Evolutionary conservation across 1,140 invertebrate species (phyloP), one percentile per base, ranked within the genome.

Genomic region (Ladona fulva): DNA sequence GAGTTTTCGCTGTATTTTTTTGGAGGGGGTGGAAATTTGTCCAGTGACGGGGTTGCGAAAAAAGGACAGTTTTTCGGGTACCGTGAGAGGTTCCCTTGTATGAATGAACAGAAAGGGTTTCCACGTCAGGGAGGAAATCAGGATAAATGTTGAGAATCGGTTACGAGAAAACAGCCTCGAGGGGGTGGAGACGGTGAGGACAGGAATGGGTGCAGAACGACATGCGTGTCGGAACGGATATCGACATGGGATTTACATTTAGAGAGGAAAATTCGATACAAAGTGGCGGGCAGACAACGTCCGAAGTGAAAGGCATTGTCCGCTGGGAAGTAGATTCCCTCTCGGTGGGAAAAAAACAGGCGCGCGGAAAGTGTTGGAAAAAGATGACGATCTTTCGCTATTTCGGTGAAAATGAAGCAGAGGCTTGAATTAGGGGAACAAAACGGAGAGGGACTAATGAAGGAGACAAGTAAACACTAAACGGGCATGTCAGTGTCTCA

Each of bases 101-200:
- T 11, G n/a, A 66, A 22, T 22, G 52, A 66, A 66, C 52, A 12
- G 52, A 66, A 66, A 66, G 12, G 52, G 52, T 66, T 66, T 66
- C 52, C 52, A 66, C 52, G 52, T 66, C 52, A 66, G 52, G 52
- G 52, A 3, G 14, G 52, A 66, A 66, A 66, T 66, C 52, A 66
- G 52, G 52, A 66, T 66, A 66, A 66, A 66, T 66, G 52, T 66
- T 66, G 52, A 22, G n/a, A 66, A 66, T 66, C 52, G 52, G 52
- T 66, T 66, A 22, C 3, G 52, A 66, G 52, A 37, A 37, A 37
- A 37, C 29, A 37, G 29, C 29, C 29, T 37, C 29, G 1, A 37
- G 29, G 29, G 29, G 29, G 29, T 37, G 29, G 29, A 37, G 3
- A 66, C 52, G 52, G 44, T 19, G 44, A 52, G 19, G 44, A 19